A percentile compares a stretch with the other conserved stretches of the same genome.
phyloP scores from a whole-genome alignment of 2,888 invertebrate species.

The Leptura quadrifasciata region DNA sequence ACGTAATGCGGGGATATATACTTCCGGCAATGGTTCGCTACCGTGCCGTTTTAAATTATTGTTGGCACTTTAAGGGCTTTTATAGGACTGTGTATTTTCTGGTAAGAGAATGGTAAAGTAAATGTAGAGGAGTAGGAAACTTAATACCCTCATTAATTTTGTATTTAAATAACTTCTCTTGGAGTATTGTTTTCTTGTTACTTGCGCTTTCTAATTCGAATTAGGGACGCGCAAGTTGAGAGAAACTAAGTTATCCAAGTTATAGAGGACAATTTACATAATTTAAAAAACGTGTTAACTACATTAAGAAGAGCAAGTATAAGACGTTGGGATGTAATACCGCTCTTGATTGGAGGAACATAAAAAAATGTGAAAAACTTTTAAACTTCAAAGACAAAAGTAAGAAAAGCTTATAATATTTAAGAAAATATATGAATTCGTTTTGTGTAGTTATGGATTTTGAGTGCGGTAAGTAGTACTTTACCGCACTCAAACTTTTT shows the following conservation, averaged over 20 bases:
- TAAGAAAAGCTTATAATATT: too few relatives aligned
- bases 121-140: background rate
- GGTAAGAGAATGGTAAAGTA: background rate
- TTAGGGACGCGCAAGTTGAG: background rate
- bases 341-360: too few relatives aligned
- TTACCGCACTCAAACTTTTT: too few relatives aligned
- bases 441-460: too few relatives aligned
- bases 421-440: too few relatives aligned
- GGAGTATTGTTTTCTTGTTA: constrained; percentile 8
- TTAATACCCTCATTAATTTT: constrained; percentile 16
- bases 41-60: background rate
- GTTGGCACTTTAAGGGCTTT: constrained; percentile 16
- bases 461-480: too few relatives aligned
- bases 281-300: too few relatives aligned
- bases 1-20: constrained; percentile 9
- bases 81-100: constrained; percentile 22
- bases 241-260: background rate
- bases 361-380: too few relatives aligned
- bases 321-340: too few relatives aligned
- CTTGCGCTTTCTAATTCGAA: background rate
- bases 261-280: too few relatives aligned
- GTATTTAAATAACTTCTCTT: constrained; percentile 12
- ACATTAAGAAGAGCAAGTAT: too few relatives aligned
- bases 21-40: background rate
- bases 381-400: too few relatives aligned